These are phyloP conservation scores for Amphibalanus amphitrite DNA, from an alignment of 1,140 invertebrate genomes.

Conservation along the genomic window DNA sequence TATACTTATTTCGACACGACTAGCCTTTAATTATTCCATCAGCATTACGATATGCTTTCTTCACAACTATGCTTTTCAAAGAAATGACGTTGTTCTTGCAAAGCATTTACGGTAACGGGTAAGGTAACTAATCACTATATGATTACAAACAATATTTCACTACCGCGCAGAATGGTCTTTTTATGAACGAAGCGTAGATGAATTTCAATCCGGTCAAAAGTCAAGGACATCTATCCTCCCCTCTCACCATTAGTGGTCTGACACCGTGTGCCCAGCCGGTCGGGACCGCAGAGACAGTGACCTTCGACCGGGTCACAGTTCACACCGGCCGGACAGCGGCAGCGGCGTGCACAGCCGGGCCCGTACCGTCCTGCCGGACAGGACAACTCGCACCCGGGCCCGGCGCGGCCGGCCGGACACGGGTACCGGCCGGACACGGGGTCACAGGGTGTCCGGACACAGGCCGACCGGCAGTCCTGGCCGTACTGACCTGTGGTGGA, in stretches of 20 bases:
- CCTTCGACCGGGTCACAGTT: conserved; percentile 32
- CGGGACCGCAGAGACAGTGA: conserved; percentile 50
- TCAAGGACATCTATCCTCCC: too few relatives aligned
- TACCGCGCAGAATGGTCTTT: too few relatives aligned
- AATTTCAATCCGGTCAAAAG: too few relatives aligned
- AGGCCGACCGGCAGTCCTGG: conserved; percentile 3
- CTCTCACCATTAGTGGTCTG: conserved; percentile 6
- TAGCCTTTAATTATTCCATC: too few relatives aligned
- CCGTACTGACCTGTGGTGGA: too few relatives aligned
- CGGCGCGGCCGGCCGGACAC: conserved; percentile 47
- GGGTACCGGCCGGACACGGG: conserved; percentile 58
- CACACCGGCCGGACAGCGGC: conserved; percentile 51
- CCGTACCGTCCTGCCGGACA: conserved; percentile 63
- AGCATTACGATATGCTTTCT: neutral
- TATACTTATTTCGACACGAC: too few relatives aligned
- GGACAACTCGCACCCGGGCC: conserved; percentile 9
- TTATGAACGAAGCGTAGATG: too few relatives aligned
- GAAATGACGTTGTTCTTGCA: neutral
- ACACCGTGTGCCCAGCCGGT: conserved; percentile 25
- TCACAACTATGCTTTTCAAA: neutral
- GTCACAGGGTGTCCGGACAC: conserved; percentile 9
- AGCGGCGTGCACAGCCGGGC: conserved; percentile 59
- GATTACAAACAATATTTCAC: too few relatives aligned
- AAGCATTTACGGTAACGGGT: too few relatives aligned
- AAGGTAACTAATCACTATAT: too few relatives aligned